phyloP scores from a whole-genome alignment of 2,888 invertebrate species.

The Agrotis exclamationis region DNA sequence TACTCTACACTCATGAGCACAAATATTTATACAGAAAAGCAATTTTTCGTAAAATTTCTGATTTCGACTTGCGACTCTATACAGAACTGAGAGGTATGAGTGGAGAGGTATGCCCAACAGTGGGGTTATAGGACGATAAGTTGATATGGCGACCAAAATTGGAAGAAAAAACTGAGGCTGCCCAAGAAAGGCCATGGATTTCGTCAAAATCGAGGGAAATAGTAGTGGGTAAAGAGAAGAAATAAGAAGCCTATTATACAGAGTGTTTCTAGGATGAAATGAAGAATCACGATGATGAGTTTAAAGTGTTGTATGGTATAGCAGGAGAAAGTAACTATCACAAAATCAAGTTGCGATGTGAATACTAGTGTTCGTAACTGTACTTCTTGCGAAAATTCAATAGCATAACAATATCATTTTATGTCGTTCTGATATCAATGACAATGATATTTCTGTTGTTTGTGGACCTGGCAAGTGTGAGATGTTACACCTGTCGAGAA shows the following conservation, averaged over 20 bases:
- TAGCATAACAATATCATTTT: conserved; percentile 19
- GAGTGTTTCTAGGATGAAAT: too few species aligned
- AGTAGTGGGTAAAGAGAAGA: too few species aligned
- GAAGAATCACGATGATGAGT: too few species aligned
- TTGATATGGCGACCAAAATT: too few species aligned
- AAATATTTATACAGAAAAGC: not conserved
- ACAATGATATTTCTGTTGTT: conserved; percentile 30
- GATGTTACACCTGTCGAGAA: conserved; percentile 5
- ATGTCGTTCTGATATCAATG: conserved; percentile 32
- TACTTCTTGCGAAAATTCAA: conserved; percentile 2
- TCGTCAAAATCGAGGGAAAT: too few species aligned
- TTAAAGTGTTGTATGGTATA: too few species aligned
- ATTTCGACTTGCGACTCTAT: not conserved
- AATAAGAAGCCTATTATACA: too few species aligned
- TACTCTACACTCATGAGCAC: not conserved
- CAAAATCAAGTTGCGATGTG: not conserved
- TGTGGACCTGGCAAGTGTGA: conserved; percentile 11
- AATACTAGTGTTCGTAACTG: not conserved
- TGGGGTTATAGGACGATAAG: too few species aligned
- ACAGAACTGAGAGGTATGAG: too few species aligned
- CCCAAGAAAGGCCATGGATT: too few species aligned
- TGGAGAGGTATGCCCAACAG: too few species aligned
- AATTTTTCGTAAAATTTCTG: not conserved
- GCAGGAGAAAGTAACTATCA: not conserved
- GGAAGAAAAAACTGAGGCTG: too few species aligned